Conservation (phyloP, 2,113 vertebrate genomes). For the Rattus rattus region DNA sequence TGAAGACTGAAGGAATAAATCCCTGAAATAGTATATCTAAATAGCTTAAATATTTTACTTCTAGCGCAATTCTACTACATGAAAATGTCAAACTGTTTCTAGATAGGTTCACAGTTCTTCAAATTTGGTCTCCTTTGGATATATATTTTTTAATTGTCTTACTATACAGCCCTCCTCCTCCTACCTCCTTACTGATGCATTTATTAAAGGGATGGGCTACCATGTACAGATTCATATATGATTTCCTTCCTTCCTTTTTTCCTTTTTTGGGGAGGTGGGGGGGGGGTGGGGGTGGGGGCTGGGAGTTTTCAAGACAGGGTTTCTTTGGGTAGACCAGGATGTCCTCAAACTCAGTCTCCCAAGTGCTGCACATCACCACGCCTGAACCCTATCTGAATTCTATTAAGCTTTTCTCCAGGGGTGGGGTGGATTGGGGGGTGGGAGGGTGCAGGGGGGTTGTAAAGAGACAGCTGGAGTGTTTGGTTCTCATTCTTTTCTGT, state of each 20-base stretch:
- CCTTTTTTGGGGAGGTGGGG: too few species aligned
- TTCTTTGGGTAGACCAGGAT: neutral
- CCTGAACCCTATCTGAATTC: neutral
- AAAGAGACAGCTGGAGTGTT: slow-evolving; percentile 18
- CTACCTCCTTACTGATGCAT: neutral
- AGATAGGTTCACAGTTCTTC: neutral
- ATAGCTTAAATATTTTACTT: neutral
- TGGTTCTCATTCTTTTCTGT: neutral
- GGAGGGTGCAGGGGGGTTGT: too few species aligned
- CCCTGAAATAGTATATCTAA: neutral
- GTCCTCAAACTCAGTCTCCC: neutral
- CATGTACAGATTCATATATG: neutral
- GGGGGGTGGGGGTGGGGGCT: too few species aligned
- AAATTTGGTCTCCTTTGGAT: neutral
- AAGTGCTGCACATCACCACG: too few species aligned
- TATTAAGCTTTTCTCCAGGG: neutral
- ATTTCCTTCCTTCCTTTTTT: too few species aligned
- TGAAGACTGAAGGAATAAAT: neutral
- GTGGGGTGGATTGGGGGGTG: too few species aligned
- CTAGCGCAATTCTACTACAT: slow-evolving; percentile 9
- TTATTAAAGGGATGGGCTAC: neutral
- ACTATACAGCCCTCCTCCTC: neutral
- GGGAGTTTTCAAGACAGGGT: neutral
- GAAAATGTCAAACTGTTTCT: neutral
- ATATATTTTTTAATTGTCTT: neutral